Evolutionary conservation across 2,888 invertebrate genomes (phyloP).

Genomic region (Acleris laterana): DNA sequence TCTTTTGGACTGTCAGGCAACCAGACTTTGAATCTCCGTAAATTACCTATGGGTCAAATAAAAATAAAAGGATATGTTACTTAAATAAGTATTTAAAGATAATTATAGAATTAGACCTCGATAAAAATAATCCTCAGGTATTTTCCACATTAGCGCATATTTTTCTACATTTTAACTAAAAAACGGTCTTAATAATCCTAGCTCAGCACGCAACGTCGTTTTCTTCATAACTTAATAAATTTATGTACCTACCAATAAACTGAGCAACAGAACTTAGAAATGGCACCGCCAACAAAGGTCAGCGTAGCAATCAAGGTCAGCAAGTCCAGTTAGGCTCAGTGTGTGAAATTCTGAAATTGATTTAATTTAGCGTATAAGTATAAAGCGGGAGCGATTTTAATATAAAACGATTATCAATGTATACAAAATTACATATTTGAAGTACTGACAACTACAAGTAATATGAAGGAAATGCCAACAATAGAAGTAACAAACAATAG

Average conservation of each 20-base stretch:
- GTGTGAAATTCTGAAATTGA: slow-evolving; percentile 27
- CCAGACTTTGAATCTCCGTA: no score
- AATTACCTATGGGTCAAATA: no score
- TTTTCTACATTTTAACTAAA: background rate
- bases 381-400: slow-evolving; percentile 7
- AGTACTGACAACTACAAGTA: no score
- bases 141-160: background rate
- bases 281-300: slow-evolving; percentile 7
- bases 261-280: background rate
- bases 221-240: slow-evolving; percentile 15
- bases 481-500: no score
- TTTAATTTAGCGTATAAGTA: background rate
- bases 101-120: no score
- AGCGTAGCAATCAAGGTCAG: slow-evolving; percentile 13
- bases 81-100: no score
- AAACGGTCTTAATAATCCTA: background rate
- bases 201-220: slow-evolving; percentile 13
- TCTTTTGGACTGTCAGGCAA: no score
- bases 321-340: slow-evolving; percentile 14
- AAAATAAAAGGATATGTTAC: no score
- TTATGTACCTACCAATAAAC: slow-evolving; percentile 13
- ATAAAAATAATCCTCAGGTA: no score
- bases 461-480: no score
- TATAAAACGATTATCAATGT: background rate
- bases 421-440: no score